phyloP scores from a whole-genome alignment of 2,113 vertebrate genomes.

The Salvator merianae region DNA sequence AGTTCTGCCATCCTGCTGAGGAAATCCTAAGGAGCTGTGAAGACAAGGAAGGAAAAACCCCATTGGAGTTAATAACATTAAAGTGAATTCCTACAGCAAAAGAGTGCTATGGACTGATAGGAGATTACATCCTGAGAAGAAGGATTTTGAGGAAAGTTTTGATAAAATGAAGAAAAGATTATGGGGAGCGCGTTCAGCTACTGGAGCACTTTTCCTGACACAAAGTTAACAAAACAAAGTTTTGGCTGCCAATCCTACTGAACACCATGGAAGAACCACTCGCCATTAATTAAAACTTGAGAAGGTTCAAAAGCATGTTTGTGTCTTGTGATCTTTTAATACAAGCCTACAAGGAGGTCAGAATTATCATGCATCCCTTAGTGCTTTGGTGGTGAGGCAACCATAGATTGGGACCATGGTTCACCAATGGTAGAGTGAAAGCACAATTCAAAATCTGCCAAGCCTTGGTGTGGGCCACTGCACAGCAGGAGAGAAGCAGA shows the following conservation, averaged over 20 bases:
- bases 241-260: no score
- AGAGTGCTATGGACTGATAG: slow-evolving; percentile 9
- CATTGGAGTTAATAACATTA: not conserved
- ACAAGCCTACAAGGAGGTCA: not conserved
- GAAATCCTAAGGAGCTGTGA: not conserved
- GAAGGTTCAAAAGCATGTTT: no score
- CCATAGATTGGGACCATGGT: no score
- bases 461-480: no score
- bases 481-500: no score
- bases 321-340: no score
- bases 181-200: not conserved
- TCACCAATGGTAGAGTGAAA: no score
- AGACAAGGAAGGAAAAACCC: not conserved
- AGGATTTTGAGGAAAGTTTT: not conserved
- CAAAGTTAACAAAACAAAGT: not conserved
- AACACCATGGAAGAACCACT: not conserved
- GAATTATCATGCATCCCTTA: no score
- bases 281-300: no score
- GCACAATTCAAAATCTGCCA: no score
- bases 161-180: not conserved
- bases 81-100: slow-evolving; percentile 12
- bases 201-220: not conserved
- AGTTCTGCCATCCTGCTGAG: not conserved
- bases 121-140: not conserved
- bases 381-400: no score